Evolutionary conservation across 2,888 invertebrate species (phyloP), one percentile per base, ranked within the genome.

Genomic region (Drosophila greeni): DNA sequence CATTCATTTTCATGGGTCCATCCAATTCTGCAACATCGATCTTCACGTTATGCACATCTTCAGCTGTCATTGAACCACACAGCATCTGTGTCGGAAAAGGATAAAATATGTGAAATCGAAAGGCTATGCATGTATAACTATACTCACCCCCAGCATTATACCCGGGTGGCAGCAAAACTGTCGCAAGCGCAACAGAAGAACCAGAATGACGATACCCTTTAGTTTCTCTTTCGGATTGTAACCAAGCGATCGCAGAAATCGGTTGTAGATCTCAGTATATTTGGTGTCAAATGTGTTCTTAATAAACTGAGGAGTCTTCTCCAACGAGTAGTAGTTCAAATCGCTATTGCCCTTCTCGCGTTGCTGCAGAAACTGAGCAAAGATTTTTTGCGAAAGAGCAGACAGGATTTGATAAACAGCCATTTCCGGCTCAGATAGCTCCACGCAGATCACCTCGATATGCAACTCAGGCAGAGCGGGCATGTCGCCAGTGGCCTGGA

Each of bases 91-190:
- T 3, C 74, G 34, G 6, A 4, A 12, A 6, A 14, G 16, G 6
- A 9, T 16, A 7, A 24, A 6, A 20, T 18, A 23, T 11, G 8
- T 2, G 2, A 5, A 8, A 5, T 18, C 4, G 26, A 1, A 23
- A 18, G 12, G n/a, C n/a, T 39, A 18, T 14, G 5, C 16, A 9
- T 8, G 11, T 18, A n/a, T 0, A 33, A 9, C 0, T 18, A 14
- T 31, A 87, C 89, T 88, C 87, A 92, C 92, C 52, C 91, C 86
- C 74, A 91, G 91, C 80, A 97, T 94, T 14, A 98, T 91, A 0
- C 93, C 93, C 39, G 97, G 94, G 90, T 98, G 97, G 85, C 95
- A 95, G 85, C 96, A 96, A 66, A 95, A 92, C 87, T 98, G 98
- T 1, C 98, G 91, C 68, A 98, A 88, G 20, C 98, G 91, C 56